phyloP scores from a whole-genome alignment of 1,140 invertebrate species.

The Nomia melanderi region DNA sequence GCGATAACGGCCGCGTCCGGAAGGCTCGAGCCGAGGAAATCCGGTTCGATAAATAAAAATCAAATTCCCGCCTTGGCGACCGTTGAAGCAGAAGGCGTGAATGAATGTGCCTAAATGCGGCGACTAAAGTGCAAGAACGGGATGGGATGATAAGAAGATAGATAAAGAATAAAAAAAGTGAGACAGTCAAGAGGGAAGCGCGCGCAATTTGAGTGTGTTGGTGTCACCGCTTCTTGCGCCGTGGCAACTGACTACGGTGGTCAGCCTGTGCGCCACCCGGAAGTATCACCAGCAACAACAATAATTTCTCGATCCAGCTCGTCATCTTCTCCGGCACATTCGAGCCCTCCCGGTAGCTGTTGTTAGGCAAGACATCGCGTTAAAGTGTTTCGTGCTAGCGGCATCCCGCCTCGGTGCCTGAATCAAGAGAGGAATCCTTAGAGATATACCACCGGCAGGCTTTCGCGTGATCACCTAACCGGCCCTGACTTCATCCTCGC shows the following conservation, averaged over 20 bases:
- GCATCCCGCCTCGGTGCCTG: slow-evolving; percentile 25
- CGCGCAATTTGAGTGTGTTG: slow-evolving; percentile 24
- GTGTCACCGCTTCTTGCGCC: slow-evolving; percentile 76
- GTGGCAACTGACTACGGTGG: slow-evolving; percentile 61
- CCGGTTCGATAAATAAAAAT: neutral
- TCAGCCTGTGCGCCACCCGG: slow-evolving; percentile 67
- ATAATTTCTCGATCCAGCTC: slow-evolving; percentile 75
- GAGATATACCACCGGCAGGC: neutral
- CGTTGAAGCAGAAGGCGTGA: neutral
- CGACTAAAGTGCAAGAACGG: too few species aligned
- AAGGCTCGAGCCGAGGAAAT: too few species aligned
- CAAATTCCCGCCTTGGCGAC: too few species aligned
- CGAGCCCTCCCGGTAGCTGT: slow-evolving; percentile 64
- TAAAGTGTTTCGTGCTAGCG: slow-evolving; percentile 23
- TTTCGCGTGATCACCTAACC: neutral
- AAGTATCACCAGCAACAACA: slow-evolving; percentile 73
- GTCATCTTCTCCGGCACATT: slow-evolving; percentile 70
- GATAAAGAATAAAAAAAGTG: too few species aligned
- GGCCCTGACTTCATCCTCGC: neutral
- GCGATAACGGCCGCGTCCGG: neutral
- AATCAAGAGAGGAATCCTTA: slow-evolving; percentile 41
- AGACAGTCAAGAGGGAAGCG: neutral
- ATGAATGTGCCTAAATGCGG: neutral
- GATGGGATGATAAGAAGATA: too few species aligned
- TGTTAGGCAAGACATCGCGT: slow-evolving; percentile 63